Percentiles rank a stretch among this genome's conserved stretches.
Conservation (phyloP, 2,888 invertebrate species). For the Celastrina argiolus region DNA sequence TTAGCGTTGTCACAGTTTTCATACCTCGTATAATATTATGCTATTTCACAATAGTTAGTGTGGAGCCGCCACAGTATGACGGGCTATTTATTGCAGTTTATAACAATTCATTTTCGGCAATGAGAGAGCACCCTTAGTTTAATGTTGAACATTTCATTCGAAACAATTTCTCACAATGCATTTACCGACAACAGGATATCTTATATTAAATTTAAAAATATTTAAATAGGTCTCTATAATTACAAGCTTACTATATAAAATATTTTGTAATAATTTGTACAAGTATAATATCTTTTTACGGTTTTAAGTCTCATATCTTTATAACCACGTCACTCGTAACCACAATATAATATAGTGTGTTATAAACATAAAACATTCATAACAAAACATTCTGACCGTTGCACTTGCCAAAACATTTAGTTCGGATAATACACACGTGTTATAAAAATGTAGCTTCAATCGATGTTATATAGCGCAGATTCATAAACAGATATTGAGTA, state of each 20-base stretch:
- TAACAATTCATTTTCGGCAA: not conserved
- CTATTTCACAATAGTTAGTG: no score
- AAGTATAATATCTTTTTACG: not conserved
- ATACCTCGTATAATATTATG: no score
- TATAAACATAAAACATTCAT: not conserved
- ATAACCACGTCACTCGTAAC: not conserved
- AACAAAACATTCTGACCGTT: not conserved
- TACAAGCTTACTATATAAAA: not conserved
- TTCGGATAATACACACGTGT: not conserved
- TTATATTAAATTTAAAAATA: not conserved
- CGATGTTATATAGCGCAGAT: not conserved
- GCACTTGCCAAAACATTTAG: not conserved
- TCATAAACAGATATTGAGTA: not conserved
- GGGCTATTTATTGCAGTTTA: not conserved
- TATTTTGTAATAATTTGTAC: slow-evolving; percentile 21
- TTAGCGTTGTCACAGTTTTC: no score
- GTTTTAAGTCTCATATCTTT: slow-evolving; percentile 12
- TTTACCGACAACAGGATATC: not conserved
- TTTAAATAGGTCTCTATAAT: not conserved
- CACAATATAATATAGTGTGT: slow-evolving; percentile 1
- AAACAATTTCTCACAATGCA: not conserved
- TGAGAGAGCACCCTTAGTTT: not conserved
- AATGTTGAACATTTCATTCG: not conserved
- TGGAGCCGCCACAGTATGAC: no score
- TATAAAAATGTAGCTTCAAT: not conserved